A percentile compares a stretch with the other conserved stretches of the same genome.
Evolutionary conservation across 2,797 vertebrate genomes (phyloP).

Genomic region (Harpagifer antarcticus): DNA sequence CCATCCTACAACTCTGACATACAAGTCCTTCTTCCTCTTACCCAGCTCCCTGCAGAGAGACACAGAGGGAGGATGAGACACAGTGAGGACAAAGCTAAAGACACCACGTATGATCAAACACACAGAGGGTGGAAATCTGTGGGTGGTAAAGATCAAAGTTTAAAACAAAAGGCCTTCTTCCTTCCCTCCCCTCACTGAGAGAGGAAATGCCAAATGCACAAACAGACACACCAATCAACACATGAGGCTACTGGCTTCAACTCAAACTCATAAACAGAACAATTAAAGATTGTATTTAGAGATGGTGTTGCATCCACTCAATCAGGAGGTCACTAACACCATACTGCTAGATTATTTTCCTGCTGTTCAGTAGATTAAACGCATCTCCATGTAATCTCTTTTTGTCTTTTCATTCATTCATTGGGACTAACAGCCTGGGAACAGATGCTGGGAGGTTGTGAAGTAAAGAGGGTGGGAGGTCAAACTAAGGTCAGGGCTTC

Average conservation of each 20-base stretch:
- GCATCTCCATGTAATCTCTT: neutral
- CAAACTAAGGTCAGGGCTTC: neutral
- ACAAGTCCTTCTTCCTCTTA: conserved; percentile 86
- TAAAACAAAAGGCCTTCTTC: conserved; percentile 8
- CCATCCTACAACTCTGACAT: conserved; percentile 96
- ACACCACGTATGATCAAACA: conserved; percentile 24
- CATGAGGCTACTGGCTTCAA: conserved; percentile 15
- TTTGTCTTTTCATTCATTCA: neutral
- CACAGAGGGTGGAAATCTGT: conserved; percentile 18
- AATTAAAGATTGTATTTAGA: neutral
- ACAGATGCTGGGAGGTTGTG: neutral
- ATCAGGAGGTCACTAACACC: neutral
- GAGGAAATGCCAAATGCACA: conserved; percentile 54
- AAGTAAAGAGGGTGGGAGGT: neutral
- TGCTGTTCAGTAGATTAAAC: neutral
- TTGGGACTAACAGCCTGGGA: neutral
- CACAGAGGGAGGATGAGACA: conserved; percentile 19
- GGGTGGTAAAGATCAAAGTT: conserved; percentile 37
- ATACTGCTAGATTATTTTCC: neutral
- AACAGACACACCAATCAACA: conserved; percentile 23
- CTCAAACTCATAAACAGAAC: neutral
- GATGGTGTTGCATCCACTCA: neutral
- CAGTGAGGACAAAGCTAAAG: neutral
- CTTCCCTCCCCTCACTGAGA: conserved; percentile 18
- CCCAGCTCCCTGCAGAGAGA: conserved; percentile 85